Conservation (phyloP, 2,888 invertebrate species). For the Drosophila anomelani region DNA sequence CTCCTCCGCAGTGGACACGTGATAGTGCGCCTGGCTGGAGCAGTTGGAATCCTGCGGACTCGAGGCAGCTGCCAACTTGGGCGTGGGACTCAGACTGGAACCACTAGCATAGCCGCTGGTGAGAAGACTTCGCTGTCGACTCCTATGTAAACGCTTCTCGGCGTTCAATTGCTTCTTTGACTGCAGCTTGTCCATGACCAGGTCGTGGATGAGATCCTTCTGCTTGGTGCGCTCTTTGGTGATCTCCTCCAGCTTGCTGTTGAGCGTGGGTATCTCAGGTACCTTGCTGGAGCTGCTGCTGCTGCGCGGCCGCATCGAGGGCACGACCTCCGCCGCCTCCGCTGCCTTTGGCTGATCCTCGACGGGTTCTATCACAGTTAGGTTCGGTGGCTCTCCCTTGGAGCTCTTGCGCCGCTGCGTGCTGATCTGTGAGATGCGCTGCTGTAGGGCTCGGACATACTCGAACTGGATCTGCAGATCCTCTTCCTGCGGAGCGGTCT, state of each 20-base stretch:
- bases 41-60: slow-evolving; percentile 79
- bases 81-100: slow-evolving; percentile 82
- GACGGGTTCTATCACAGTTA: slow-evolving; percentile 82
- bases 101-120: slow-evolving; percentile 82
- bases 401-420: slow-evolving; percentile 86
- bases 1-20: slow-evolving; percentile 76
- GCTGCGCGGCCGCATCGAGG: slow-evolving; percentile 59
- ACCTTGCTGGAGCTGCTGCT: slow-evolving; percentile 69
- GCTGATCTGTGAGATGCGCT: slow-evolving; percentile 89
- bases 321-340: slow-evolving; percentile 18
- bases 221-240: slow-evolving; percentile 92
- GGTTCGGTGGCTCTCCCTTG: slow-evolving; percentile 82
- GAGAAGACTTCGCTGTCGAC: slow-evolving; percentile 85
- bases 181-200: slow-evolving; percentile 92
- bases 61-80: slow-evolving; percentile 81
- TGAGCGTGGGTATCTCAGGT: slow-evolving; percentile 86
- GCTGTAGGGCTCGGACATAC: slow-evolving; percentile 88
- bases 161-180: slow-evolving; percentile 88
- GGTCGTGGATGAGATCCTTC: slow-evolving; percentile 92
- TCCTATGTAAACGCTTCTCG: slow-evolving; percentile 87
- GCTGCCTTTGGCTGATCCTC: slow-evolving; percentile 32
- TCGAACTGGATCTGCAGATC: slow-evolving; percentile 82
- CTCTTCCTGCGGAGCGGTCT: slow-evolving; percentile 38
- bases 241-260: slow-evolving; percentile 90
- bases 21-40: slow-evolving; percentile 83